Evolutionary conservation across 2,113 vertebrate species (phyloP), one percentile per base, ranked within the genome.

Genomic region (Oreochromis niloticus): DNA sequence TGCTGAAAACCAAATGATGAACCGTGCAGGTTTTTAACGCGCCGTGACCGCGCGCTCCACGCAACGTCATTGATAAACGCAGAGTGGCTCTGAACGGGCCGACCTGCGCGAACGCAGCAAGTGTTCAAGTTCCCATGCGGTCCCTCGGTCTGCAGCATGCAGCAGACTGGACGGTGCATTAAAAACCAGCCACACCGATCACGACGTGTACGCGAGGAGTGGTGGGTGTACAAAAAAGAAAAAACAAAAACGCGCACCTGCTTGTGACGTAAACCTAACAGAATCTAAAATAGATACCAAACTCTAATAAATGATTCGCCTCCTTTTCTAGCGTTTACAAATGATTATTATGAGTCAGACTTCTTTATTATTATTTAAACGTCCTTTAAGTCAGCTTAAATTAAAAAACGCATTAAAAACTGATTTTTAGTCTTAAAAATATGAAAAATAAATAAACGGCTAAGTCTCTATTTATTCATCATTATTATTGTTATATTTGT

Each of bases 51-150:
- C 88, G 91, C 93, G 73, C 94, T 93, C 91, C 91, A 91, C 84
- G 94, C 48, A 13, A 85, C 3, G 85, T 84, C 91, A 92, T 95
- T 95, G 88, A 95, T 84, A 85, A 87, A 91, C 88, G 90, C 56
- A 79, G 85, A 85, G 91, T 68, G 87, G 16, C 46, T 91, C 81
- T 92, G 88, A 88, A 56, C 88, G 41, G 79, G 80, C 43, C 81
- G 91, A 93, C 83, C 89, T 92, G 89, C 90, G 59, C 88, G 81
- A 87, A 86, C 86, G 85, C 48, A 92, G 22, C 94, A 94, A 93
- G 89, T 95, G 94, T 94, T 94, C 39, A 32, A 24, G 93, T 95
- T 95, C 94, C 94, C 94, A 95, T 83, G 94, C 84, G 17, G 63
- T 3, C 56, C 59, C 90, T 85, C 93, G 91, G 85, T 92, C 66